Conservation (phyloP, 2,113 vertebrate species). For the Melanostigma gelatinosum region DNA sequence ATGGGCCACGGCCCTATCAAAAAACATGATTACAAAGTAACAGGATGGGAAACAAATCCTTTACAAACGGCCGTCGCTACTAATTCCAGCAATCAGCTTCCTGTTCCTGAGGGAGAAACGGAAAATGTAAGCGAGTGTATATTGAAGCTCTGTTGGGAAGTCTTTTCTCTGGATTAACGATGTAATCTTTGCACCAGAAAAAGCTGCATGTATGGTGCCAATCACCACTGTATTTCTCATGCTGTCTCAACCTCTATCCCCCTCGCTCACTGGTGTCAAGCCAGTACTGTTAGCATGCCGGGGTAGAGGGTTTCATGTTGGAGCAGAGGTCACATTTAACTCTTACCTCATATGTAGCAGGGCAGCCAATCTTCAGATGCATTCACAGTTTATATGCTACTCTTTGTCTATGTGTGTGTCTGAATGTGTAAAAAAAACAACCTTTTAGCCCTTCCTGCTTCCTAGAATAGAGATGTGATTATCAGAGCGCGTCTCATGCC, state of each 20-base stretch:
- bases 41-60: constrained; percentile 21
- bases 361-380: constrained; percentile 28
- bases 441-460: constrained; percentile 2
- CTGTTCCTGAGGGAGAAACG: neutral
- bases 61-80: neutral
- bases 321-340: constrained; percentile 23
- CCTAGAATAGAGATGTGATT: constrained; percentile 40
- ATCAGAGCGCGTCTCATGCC: neutral
- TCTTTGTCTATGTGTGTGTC: constrained; percentile 6
- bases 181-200: neutral
- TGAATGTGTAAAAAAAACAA: constrained; percentile 28
- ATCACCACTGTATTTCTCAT: constrained; percentile 18
- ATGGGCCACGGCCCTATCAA: neutral
- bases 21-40: constrained; percentile 30
- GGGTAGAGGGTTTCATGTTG: neutral
- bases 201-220: neutral
- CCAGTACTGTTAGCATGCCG: constrained; percentile 9
- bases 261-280: constrained; percentile 1
- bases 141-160: neutral
- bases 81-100: constrained; percentile 14
- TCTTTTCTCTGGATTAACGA: constrained; percentile 21
- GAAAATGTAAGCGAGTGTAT: neutral
- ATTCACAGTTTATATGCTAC: constrained; percentile 21
- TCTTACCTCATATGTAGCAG: constrained; percentile 4
- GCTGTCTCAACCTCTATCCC: constrained; percentile 8